Evolutionary conservation across 2,888 invertebrate species (phyloP).

Genomic region (Lucinisca nassula): DNA sequence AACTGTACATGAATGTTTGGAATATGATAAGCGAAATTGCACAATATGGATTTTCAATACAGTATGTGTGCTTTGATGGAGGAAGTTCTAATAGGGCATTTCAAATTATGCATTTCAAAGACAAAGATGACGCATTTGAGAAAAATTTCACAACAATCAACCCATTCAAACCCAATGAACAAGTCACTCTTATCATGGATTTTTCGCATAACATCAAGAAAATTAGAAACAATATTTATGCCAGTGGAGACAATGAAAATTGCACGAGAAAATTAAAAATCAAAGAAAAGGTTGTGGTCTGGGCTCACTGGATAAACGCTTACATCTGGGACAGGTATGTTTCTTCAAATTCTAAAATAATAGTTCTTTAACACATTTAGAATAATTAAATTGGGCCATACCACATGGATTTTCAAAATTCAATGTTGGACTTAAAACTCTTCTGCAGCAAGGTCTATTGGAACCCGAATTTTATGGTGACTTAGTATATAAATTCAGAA

Average conservation of each 20-base stretch:
- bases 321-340: conserved; percentile 13
- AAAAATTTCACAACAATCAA: conserved; percentile 24
- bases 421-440: too few species aligned
- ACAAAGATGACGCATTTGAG: conserved; percentile 15
- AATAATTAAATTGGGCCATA: too few species aligned
- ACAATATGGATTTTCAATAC: conserved; percentile 19
- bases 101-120: conserved; percentile 43
- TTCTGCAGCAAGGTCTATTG: too few species aligned
- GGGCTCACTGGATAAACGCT: conserved; percentile 46
- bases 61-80: conserved; percentile 50
- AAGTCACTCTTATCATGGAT: conserved; percentile 44
- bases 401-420: too few species aligned
- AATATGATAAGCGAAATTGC: conserved; percentile 29
- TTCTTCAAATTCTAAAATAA: too few species aligned
- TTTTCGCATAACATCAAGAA: conserved; percentile 53
- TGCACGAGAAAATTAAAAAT: conserved; percentile 25
- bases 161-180: conserved; percentile 3
- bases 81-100: conserved; percentile 38
- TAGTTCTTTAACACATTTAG: too few species aligned
- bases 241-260: conserved; percentile 30
- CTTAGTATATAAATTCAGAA: too few species aligned
- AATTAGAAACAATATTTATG: conserved; percentile 43
- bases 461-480: too few species aligned
- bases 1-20: conserved; percentile 50
- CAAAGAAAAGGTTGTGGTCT: conserved; percentile 22